Evolutionary conservation across 35 echinoderm and acorn worm species (phyloP), one percentile per base, ranked within the genome.

Genomic region (Apostichopus californicus): DNA sequence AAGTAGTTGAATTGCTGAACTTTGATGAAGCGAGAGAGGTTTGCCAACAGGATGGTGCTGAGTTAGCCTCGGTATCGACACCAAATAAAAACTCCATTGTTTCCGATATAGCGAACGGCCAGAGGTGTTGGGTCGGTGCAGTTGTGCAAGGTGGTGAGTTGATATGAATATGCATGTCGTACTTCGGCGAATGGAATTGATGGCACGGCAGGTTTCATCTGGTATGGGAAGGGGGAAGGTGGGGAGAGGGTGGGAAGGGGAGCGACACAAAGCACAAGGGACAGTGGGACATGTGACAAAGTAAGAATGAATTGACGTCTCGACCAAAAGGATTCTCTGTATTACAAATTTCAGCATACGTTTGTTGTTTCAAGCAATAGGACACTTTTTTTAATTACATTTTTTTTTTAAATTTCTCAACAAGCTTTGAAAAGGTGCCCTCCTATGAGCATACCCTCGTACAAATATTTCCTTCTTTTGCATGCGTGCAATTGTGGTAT

Each of bases 51-150:
- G 24, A 71, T 26, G 86, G 86, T 1, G 86, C 86, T 8, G 86
- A 88, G 8, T 54, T 88, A 26, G 86, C 86, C 8, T 88, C 86
- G 15, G 86, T 34, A 1, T 88, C 86, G 6, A 88, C 86, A 28
- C 18, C 86, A 3, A 12, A 17, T 21, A 88, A 88, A 52, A 88
- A 88, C 61, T 17, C 66, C 2, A 73, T 88, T 5, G 66, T 88
- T 26, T 68, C 59, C 14, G n/a, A 3, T 54, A 18, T 88, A 2
- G 61, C 86, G n/a, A 28, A 26, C 21, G 56, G 85, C 9, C 18
- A 87, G 63, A 14, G 85, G 13, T 87, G 57, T 28, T 87, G 85
- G 85, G 57, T 87, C 58, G 85, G 85, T 87, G 85, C 85, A 13
- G 4, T 28, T 60, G 85, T 70, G 3, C 8, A 23, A 1, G 25